Evolutionary conservation across 2,888 invertebrate genomes (phyloP), one percentile per base, ranked within the genome.

Genomic region (Trachelus troglodyta): DNA sequence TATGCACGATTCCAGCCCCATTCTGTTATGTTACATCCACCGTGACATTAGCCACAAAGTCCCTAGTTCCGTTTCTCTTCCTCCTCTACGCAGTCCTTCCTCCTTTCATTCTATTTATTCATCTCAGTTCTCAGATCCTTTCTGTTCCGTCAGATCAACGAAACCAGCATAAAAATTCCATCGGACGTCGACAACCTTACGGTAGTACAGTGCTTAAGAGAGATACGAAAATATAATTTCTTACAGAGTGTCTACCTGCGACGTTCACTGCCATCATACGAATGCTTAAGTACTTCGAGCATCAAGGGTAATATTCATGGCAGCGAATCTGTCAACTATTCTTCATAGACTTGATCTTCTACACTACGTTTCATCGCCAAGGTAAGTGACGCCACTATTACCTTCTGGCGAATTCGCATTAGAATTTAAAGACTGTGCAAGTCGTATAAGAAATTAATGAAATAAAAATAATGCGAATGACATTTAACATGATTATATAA

Each of bases 1-100:
- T 77, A 81, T 82, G 82, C 85, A 83, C 79, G 81, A 76, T 76
- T 34, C 73, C 74, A 74, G 34, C 30, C 37, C 34, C 12, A 12
- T 34, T 34, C 37, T 74, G 2, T n/a, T 34, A 1, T 4, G 74
- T 74, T 74, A 74, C 35, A 34, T 74, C 23, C 74, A 34, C 74
- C 74, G 74, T 74, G 74, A 74, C 74, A 74, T 74, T 74, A 74
- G 34, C 74, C 74, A 34, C 74, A 74, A 74, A 12, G 11, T 34
- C 34, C 74, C 31, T 71, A 30, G 12, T 30, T 33, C 31, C 71
- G 31, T 71, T 71, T 33, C 15, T 71, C 71, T 3, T 31, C 31
- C 71, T 34, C 12, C 34, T 34, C 12, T 35, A 23, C 23, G 34
- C n/a, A 33, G 11, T n/a, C 0, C 74, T 12, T 34, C 35, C 0